phyloP scores from a whole-genome alignment of 2,113 vertebrate species.

The Dasyprocta punctata region DNA sequence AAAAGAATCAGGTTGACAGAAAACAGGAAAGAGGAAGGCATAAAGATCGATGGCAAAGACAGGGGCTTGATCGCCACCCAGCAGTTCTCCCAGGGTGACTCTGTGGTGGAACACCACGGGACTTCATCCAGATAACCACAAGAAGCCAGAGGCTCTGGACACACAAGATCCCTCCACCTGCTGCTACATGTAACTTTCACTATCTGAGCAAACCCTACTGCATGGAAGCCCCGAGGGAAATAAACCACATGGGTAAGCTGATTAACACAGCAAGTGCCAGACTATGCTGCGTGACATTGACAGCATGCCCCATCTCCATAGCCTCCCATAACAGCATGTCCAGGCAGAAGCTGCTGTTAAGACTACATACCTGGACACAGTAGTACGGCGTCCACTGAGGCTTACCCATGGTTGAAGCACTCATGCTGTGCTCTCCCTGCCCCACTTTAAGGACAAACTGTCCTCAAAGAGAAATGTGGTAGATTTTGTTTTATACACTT shows the following conservation, averaged over 20 bases:
- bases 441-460: slow-evolving; percentile 65
- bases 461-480: slow-evolving; percentile 72
- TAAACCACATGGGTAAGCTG: slow-evolving; percentile 91
- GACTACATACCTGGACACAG: slow-evolving; percentile 92
- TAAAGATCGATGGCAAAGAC: slow-evolving; percentile 96
- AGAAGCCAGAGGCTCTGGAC: slow-evolving; percentile 91
- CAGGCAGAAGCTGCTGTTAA: slow-evolving; percentile 95
- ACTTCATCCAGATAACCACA: slow-evolving; percentile 94
- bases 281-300: slow-evolving; percentile 93
- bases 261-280: slow-evolving; percentile 97
- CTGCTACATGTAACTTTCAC: slow-evolving; percentile 98
- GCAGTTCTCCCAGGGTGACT: slow-evolving; percentile 94
- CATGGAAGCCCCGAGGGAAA: slow-evolving; percentile 95
- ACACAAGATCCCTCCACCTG: slow-evolving; percentile 93
- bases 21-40: slow-evolving; percentile 92
- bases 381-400: slow-evolving; percentile 92
- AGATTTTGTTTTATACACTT: slow-evolving; percentile 74
- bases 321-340: slow-evolving; percentile 92
- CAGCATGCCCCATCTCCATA: slow-evolving; percentile 93
- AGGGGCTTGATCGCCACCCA: slow-evolving; percentile 94
- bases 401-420: slow-evolving; percentile 96
- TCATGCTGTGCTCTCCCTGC: slow-evolving; percentile 71
- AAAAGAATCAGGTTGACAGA: slow-evolving; percentile 91
- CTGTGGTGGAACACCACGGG: slow-evolving; percentile 97
- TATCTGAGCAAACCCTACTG: slow-evolving; percentile 95